phyloP scores from a whole-genome alignment of 2,888 invertebrate genomes.

The Alloscopus bannaensis region DNA sequence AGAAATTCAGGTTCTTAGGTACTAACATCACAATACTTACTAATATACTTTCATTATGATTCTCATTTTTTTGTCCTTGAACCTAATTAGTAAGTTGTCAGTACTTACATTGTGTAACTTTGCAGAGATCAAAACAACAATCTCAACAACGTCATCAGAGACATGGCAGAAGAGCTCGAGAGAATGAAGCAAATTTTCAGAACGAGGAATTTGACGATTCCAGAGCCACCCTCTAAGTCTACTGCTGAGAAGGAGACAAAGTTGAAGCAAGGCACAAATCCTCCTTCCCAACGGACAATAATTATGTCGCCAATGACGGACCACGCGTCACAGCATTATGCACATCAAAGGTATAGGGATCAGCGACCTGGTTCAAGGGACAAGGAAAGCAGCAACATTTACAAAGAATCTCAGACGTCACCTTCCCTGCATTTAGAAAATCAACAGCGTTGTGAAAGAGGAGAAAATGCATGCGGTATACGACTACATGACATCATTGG shows the following conservation, averaged over 20 bases:
- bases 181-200: slow-evolving; percentile 49
- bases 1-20: slow-evolving; percentile 50
- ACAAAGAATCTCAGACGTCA: too few relatives aligned
- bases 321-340: too few relatives aligned
- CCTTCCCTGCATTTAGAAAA: too few relatives aligned
- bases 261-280: background rate
- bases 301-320: too few relatives aligned
- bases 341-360: too few relatives aligned
- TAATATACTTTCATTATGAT: slow-evolving; percentile 10
- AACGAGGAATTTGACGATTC: background rate
- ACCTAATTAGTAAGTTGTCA: too few relatives aligned
- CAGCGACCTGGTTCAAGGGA: background rate
- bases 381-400: background rate
- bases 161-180: slow-evolving; percentile 53
- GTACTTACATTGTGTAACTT: too few relatives aligned
- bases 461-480: too few relatives aligned
- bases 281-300: too few relatives aligned
- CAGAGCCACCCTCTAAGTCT: background rate
- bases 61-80: background rate
- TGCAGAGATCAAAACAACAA: slow-evolving; percentile 43
- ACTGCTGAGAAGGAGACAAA: background rate
- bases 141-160: slow-evolving; percentile 46
- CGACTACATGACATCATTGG: too few relatives aligned
- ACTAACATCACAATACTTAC: background rate
- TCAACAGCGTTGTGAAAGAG: too few relatives aligned